phyloP scores from a whole-genome alignment of 2,797 vertebrate species.

The Pterois miles region DNA sequence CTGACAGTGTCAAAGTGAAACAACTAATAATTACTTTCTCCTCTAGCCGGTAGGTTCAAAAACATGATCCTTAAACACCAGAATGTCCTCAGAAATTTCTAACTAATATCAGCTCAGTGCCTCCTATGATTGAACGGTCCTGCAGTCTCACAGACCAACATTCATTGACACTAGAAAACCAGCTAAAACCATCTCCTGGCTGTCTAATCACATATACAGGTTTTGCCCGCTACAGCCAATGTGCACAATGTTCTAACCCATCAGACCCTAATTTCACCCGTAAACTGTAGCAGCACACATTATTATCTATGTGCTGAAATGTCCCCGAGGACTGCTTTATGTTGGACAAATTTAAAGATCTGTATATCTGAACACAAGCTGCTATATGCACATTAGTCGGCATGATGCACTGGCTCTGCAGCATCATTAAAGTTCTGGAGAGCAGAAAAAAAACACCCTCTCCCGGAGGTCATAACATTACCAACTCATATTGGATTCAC shows the following conservation, averaged over 20 bases:
- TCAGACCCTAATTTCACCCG: too few species aligned
- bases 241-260: not conserved
- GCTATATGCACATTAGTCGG: not conserved
- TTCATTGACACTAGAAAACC: not conserved
- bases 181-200: not conserved
- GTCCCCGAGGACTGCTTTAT: not conserved
- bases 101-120: not conserved
- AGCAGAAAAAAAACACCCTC: too few species aligned
- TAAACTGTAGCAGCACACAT: not conserved
- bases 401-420: not conserved
- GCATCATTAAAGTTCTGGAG: not conserved
- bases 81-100: not conserved
- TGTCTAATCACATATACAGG: not conserved
- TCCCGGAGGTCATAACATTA: not conserved
- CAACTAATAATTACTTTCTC: not conserved
- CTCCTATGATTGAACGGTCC: not conserved
- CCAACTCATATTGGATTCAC: not conserved
- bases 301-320: not conserved
- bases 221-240: not conserved
- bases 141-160: not conserved
- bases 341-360: not conserved
- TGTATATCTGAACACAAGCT: not conserved
- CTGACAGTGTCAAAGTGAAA: not conserved
- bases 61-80: not conserved
- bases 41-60: not conserved